phyloP scores from a whole-genome alignment of 2,797 vertebrate species.

The Lateolabrax maculatus region DNA sequence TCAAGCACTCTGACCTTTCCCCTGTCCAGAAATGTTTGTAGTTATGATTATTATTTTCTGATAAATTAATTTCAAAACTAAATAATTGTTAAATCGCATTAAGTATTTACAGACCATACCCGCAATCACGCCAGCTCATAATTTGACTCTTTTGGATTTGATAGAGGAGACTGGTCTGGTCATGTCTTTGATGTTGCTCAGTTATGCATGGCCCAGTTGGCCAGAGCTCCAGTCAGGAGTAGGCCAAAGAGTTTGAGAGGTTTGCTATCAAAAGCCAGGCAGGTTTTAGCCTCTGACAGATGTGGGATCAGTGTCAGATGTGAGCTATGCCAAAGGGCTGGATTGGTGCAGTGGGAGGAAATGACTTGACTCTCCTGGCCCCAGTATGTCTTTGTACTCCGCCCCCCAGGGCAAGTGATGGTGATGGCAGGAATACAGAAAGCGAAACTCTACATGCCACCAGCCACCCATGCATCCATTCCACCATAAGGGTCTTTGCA shows the following conservation, averaged over 20 bases:
- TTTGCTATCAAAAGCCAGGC: conserved; percentile 70
- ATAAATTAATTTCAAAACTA: conserved; percentile 25
- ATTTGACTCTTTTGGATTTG: conserved; percentile 37
- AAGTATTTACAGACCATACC: conserved; percentile 16
- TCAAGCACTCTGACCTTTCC: conserved; percentile 24
- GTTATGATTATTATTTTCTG: conserved; percentile 35
- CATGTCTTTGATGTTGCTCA: conserved; percentile 71
- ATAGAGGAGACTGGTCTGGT: conserved; percentile 35
- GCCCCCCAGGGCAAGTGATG: conserved; percentile 62
- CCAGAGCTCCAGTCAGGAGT: conserved; percentile 47
- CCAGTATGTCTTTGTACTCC: conserved; percentile 73
- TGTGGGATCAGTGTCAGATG: conserved; percentile 76
- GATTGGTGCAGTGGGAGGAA: conserved; percentile 72
- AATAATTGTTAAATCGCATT: conserved; percentile 23
- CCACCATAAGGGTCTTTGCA: conserved; percentile 59
- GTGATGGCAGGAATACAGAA: conserved; percentile 69
- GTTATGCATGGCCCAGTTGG: conserved; percentile 48
- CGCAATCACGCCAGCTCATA: conserved; percentile 16
- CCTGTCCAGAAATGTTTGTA: conserved; percentile 38
- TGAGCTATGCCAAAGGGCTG: conserved; percentile 74
- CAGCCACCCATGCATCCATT: conserved; percentile 57
- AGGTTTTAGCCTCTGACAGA: conserved; percentile 77
- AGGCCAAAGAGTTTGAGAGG: conserved; percentile 55
- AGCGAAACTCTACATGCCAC: conserved; percentile 65
- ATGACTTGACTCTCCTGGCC: conserved; percentile 79